These are phyloP conservation scores for Oophaga sylvatica DNA, from an alignment of 2,797 vertebrate species.

Conservation along the genomic window DNA sequence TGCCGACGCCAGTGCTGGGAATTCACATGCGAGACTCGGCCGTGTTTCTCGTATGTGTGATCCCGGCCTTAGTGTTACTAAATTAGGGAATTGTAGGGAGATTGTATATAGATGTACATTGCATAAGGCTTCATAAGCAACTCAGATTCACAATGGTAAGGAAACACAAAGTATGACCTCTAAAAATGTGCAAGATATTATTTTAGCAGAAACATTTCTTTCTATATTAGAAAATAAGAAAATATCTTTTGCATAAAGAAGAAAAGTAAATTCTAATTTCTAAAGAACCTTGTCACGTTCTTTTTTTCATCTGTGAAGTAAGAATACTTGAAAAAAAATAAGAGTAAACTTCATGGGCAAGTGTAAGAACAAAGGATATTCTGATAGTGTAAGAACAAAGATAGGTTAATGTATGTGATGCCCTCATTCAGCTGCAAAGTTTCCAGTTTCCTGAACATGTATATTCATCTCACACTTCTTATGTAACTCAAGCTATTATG, in stretches of 20 bases:
- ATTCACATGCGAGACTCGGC: no score
- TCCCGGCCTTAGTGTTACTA: no score
- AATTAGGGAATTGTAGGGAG: no score
- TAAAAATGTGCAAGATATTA: background rate
- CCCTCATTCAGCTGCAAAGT: constrained; percentile 33
- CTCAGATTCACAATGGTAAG: background rate
- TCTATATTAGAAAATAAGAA: background rate
- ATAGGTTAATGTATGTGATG: constrained; percentile 45
- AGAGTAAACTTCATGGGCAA: background rate
- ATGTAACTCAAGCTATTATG: constrained; percentile 40
- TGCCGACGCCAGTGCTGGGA: no score
- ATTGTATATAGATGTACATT: background rate
- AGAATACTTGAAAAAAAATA: background rate
- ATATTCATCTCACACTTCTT: constrained; percentile 43
- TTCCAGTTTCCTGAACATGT: constrained; percentile 39
- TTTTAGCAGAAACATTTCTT: background rate
- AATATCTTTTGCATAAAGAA: background rate
- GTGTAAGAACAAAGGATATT: constrained; percentile 5
- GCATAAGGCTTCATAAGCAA: no score
- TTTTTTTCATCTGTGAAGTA: background rate
- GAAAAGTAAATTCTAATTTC: background rate
- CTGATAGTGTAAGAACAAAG: background rate
- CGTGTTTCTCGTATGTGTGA: no score
- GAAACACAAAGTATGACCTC: background rate
- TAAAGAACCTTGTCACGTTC: background rate